Evolutionary conservation across 2,888 invertebrate species (phyloP).

Genomic region (Synergus laeviventris): DNA sequence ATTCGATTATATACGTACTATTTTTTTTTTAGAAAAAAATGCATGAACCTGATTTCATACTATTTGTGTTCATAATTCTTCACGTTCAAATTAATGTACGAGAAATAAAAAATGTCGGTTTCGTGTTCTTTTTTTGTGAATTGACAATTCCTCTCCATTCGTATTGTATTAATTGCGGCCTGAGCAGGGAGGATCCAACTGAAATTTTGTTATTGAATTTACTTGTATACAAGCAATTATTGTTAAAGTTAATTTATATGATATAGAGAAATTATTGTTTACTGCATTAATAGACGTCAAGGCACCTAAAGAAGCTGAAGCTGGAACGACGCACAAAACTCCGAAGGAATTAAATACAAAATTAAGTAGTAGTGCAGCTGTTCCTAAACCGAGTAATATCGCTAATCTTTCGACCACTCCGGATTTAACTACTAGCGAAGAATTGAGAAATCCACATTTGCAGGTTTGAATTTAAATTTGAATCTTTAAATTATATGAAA

Average conservation of each 20-base stretch:
- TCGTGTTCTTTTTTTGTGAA: not conserved
- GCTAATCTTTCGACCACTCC: constrained; percentile 2
- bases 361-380: constrained; percentile 9
- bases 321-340: not conserved
- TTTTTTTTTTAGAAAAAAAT: constrained; percentile 1
- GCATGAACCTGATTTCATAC: not conserved
- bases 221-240: not conserved
- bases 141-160: not conserved
- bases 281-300: constrained; percentile 7
- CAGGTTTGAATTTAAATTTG: constrained; percentile 11
- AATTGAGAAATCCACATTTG: constrained; percentile 28
- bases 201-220: not conserved
- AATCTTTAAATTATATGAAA: not conserved
- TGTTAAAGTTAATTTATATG: not conserved
- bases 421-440: constrained; percentile 26
- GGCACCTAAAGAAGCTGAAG: not conserved
- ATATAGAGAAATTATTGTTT: constrained; percentile 7
- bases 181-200: constrained; percentile 26
- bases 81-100: not conserved
- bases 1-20: not conserved
- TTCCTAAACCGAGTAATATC: not conserved
- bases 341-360: not conserved
- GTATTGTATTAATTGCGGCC: not conserved
- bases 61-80: not conserved
- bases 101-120: constrained; percentile 11